Evolutionary conservation across 2,888 invertebrate species (phyloP), one percentile per base, ranked within the genome.

Genomic region (Rhopalosiphum nymphaeae): DNA sequence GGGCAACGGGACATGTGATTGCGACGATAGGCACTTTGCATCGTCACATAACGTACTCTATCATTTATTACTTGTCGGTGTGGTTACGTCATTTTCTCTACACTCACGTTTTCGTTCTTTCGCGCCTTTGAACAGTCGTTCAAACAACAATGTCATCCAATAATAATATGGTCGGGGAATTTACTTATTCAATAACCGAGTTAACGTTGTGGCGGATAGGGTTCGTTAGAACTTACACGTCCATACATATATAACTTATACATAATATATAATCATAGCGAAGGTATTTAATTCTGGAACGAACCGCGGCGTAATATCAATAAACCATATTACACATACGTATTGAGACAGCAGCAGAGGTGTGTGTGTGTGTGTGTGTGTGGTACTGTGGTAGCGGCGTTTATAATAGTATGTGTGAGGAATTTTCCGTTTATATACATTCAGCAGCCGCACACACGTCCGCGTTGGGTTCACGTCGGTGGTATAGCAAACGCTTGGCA

Each of bases 121-220:
- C n/a, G n/a, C 7, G 29, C n/a, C n/a, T 46, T 7, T 46, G 49
- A 25, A n/a, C 46, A 87, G 53, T 49, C 11, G 49, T 53, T 88
- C 3, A 87, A 53, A 88, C 36, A 21, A 87, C n/a, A 49, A 49
- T 16, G 29, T 87, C 29, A n/a, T 87, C 53, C 49, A 36, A 53
- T 53, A 16, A 46, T 7, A 7, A 46, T 46, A 46, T n/a, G 3
- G 36, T 36, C 25, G 10, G 53, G 21, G 26, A 49, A 88, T 36
- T 78, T 7, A 53, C 36, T 25, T 88, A 88, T 88, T 88, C 87
- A 88, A 88, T 88, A 53, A 88, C 53, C 87, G 5, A 29, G 53
- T 36, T n/a, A 9, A 53, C 53, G 36, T 0, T 2, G 10, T 5
- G n/a, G 36, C 2, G 49, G 36, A 53, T 10, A 49, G 9, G 53